Base-by-base conservation (phyloP, 2,888 invertebrate species). In the Furcula furcula region DNA sequence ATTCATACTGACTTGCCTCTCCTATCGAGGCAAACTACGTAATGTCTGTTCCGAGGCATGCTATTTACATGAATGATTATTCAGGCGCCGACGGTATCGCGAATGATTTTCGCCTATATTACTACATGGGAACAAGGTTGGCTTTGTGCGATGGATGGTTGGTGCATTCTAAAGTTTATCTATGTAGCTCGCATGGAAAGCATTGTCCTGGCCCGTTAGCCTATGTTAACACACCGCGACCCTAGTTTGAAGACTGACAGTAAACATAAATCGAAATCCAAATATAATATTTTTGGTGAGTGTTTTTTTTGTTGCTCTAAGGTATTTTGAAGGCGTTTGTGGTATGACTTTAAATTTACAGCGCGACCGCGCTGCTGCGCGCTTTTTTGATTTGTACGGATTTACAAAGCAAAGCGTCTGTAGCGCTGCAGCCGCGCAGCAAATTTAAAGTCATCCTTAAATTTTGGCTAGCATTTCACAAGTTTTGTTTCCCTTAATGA, bases 51-150 rank as follows among this genome's bases (percentile, higher is more conserved):
- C 70, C 57, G 65, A 73, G 71, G 75, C 73, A 76, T 73, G 67
- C 69, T 73, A 81, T 83, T 82, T 83, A 79, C 80, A 83, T 82
- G 76, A 81, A 77, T 81, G 77, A 80, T 81, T 79, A 79, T 80
- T 77, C 73, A 67, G 57, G 47, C 58, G 53, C 55, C 59, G 34
- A 48, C 33, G 39, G 29, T 33, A 38, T 29, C 30, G 26, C 55
- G 37, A 37, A 36, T 62, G 44, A 73, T 60, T 67, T 56, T 52
- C 37, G 41, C 20, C 60, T 55, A 46, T 73, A 63, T 54, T 31
- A 29, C 39, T 43, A 36, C 25, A n/a, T n/a, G 31, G 7, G 0
- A 14, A 61, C 68, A 40, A 60, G 71, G 47, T 52, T 44, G 46
- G 55, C 67, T 62, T 72, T 40, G 58, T 50, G 20, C 50, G 55